phyloP scores from a whole-genome alignment of 2,113 vertebrate species.

The Thalassoma bifasciatum region DNA sequence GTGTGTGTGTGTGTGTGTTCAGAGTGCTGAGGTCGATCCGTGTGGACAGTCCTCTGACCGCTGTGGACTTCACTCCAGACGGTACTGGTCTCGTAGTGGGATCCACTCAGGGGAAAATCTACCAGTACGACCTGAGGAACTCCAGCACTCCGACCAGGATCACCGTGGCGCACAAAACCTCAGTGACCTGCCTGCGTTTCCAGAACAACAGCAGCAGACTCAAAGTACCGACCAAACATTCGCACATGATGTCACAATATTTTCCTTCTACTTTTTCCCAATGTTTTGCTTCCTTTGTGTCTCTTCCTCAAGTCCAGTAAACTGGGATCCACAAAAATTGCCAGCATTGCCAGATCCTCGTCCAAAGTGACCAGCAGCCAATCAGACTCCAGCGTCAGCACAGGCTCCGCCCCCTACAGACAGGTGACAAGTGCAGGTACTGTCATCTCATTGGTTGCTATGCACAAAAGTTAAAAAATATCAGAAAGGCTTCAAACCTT shows the following conservation, averaged over 20 bases:
- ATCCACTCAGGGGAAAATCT: constrained; percentile 93
- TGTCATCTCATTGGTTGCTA: not conserved
- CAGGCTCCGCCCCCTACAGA: constrained; percentile 72
- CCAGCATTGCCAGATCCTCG: constrained; percentile 79
- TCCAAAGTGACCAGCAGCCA: constrained; percentile 76
- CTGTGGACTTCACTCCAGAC: constrained; percentile 93
- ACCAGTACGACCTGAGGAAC: constrained; percentile 95
- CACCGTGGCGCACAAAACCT: constrained; percentile 92
- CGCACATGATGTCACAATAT: not conserved
- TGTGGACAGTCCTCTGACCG: constrained; percentile 91
- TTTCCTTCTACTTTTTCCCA: too few species aligned
- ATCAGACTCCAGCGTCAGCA: constrained; percentile 71
- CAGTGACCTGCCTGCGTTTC: constrained; percentile 93
- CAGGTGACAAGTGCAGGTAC: constrained; percentile 54
- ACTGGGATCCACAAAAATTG: constrained; percentile 81
- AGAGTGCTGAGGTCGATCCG: constrained; percentile 88
- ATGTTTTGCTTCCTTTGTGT: too few species aligned
- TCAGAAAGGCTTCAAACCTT: too few species aligned
- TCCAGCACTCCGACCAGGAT: constrained; percentile 88
- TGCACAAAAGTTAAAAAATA: too few species aligned
- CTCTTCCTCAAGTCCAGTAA: constrained; percentile 83
- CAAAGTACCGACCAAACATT: constrained; percentile 84
- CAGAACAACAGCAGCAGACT: constrained; percentile 83
- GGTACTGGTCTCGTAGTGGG: constrained; percentile 92
- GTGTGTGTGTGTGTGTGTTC: too few species aligned